Base-by-base conservation (phyloP, 2,888 invertebrate species). In the Neuroscelio doddi region DNA sequence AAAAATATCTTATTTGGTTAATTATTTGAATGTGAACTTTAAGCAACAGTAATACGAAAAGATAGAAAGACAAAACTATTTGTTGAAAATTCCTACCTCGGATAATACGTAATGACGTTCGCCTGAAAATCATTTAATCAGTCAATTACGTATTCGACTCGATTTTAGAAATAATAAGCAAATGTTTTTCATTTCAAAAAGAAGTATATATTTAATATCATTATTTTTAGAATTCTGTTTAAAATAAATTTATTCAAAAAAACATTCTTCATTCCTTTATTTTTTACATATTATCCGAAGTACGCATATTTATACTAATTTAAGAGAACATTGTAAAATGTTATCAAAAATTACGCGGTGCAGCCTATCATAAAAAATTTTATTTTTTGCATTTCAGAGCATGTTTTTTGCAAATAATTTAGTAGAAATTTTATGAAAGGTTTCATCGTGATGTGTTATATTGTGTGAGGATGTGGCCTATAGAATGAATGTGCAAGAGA, bases 281-380 rank as follows among this genome's bases (percentile, higher is more conserved):
- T n/a, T 36, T 36, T 4, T 68, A 59, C 59, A 45, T 64, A 68
- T 68, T 56, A 59, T 68, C 64, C 64, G 64, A 64, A 46, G 61
- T 67, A 52, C 30, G 32, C 32, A 44, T 55, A 66, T 34, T 66
- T 50, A 57, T 62, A 55, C 49, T 46, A 53, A 63, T 63, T 66
- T 65, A 38, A 36, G 34, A 56, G 10, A 27, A 36, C 66, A 55
- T 51, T 55, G 47, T 46, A 51, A 38, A n/a, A n/a, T 49, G 55
- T 58, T 52, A 64, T 52, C 64, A 50, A 64, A 52, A 57, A 21
- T 21, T 3, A 21, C 3, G 21, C 21, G 5, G 21, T 21, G 5
- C 5, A 5, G 5, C 21, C 5, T 21, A 5, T 21, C 21, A 21
- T 21, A 5, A 21, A 21, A 5, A n/a, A n/a, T n/a, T 21, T 21